These are phyloP conservation scores for Pluvialis apricaria DNA, from an alignment of 2,113 vertebrate species.

Conservation along the genomic window DNA sequence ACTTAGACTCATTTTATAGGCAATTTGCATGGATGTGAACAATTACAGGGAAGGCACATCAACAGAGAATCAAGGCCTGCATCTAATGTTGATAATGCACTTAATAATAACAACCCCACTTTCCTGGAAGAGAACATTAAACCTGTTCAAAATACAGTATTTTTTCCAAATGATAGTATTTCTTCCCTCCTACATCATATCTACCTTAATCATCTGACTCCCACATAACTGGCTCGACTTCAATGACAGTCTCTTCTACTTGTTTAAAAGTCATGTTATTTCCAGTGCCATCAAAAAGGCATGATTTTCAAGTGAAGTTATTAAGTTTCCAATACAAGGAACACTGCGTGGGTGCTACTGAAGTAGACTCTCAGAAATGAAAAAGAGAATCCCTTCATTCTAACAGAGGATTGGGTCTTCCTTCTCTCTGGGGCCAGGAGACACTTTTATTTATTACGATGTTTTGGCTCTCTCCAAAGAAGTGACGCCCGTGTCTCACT, in stretches of 20 bases:
- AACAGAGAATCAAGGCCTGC: constrained; percentile 26
- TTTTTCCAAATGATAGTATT: constrained; percentile 65
- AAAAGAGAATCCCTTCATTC: constrained; percentile 29
- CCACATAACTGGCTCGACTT: constrained; percentile 59
- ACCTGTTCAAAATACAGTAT: constrained; percentile 53
- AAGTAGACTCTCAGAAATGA: not conserved
- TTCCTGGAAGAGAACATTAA: constrained; percentile 49
- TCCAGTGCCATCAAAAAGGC: constrained; percentile 58
- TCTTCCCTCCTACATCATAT: constrained; percentile 59
- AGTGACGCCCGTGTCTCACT: not conserved
- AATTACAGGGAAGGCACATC: not conserved
- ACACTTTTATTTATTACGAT: not conserved
- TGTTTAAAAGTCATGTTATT: constrained; percentile 66
- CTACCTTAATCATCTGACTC: constrained; percentile 65
- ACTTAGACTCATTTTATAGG: not conserved
- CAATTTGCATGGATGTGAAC: constrained; percentile 30
- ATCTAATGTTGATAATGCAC: constrained; percentile 44
- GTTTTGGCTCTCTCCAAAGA: not conserved
- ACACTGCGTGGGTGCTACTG: constrained; percentile 23
- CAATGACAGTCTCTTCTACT: constrained; percentile 60
- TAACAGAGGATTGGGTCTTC: not conserved
- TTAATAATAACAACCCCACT: constrained; percentile 46
- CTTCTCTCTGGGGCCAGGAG: not conserved
- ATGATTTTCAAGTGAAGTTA: constrained; percentile 61
- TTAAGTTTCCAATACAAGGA: constrained; percentile 61